Evolutionary conservation across 2,113 vertebrate genomes (phyloP).

Genomic region (Daphoenositta chrysoptera): DNA sequence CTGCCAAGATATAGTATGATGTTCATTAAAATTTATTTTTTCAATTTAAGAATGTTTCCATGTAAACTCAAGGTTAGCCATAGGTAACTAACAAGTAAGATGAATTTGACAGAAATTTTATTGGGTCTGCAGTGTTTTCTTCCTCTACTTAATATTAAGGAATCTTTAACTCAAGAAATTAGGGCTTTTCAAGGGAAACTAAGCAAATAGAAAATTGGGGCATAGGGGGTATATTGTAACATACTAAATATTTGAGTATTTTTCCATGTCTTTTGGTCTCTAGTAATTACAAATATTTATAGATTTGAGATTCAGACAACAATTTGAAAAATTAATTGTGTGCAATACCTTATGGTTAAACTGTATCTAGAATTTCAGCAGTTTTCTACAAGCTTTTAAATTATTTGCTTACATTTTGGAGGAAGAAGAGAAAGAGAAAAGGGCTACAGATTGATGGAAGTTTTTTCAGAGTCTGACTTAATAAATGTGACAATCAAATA

Average conservation of each 20-base stretch:
- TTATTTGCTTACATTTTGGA: background rate
- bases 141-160: background rate
- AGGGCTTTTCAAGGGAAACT: background rate
- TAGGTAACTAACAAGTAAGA: background rate
- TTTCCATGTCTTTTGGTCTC: background rate
- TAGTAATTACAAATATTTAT: background rate
- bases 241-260: background rate
- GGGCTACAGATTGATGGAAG: background rate
- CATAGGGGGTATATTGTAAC: background rate
- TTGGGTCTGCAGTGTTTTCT: background rate
- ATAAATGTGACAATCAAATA: slow-evolving; percentile 43
- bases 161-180: background rate
- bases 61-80: background rate
- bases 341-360: background rate
- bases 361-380: background rate
- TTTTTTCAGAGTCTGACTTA: slow-evolving; percentile 12
- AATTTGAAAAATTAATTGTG: background rate
- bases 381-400: background rate
- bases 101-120: background rate
- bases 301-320: background rate
- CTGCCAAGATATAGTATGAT: background rate
- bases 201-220: background rate
- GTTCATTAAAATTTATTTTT: background rate
- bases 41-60: background rate
- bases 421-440: background rate